A percentile compares a stretch with the other conserved stretches of the same genome.
Conservation (phyloP, 1,140 invertebrate genomes). For the Drosophila baimaii region DNA sequence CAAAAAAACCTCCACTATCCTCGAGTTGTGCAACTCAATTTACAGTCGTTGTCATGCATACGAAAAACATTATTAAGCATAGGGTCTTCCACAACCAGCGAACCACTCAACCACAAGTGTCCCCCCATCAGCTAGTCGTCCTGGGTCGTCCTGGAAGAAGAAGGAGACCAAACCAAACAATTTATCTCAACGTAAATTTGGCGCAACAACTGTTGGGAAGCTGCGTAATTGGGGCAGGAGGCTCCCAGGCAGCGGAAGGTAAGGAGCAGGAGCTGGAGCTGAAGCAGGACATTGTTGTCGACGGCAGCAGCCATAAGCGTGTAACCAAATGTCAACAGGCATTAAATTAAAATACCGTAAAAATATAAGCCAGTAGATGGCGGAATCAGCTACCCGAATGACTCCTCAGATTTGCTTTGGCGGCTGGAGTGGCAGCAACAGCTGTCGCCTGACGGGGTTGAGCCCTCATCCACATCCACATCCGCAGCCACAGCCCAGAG, state of each 20-base stretch:
- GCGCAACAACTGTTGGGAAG: conserved; percentile 56
- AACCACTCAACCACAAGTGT: conserved; percentile 48
- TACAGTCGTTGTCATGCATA: conserved; percentile 61
- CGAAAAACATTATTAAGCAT: conserved; percentile 56
- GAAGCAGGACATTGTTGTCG: conserved; percentile 45
- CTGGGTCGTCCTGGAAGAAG: no score
- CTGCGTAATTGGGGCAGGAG: conserved; percentile 46
- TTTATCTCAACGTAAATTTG: conserved; percentile 62
- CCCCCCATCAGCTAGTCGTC: conserved; percentile 40
- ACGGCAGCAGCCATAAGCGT: conserved; percentile 50
- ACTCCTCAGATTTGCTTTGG: conserved; percentile 42
- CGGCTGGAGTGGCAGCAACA: conserved; percentile 43
- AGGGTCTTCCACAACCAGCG: background rate
- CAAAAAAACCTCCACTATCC: conserved; percentile 5
- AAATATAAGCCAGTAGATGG: conserved; percentile 62
- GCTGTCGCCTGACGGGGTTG: conserved; percentile 60
- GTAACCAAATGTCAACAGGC: conserved; percentile 73
- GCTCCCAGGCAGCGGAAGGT: background rate
- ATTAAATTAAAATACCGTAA: conserved; percentile 72
- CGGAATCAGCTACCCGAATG: conserved; percentile 51
- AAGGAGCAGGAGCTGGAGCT: background rate
- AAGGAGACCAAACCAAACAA: conserved; percentile 56
- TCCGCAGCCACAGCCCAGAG: background rate
- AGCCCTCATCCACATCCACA: conserved; percentile 15
- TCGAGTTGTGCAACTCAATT: conserved; percentile 44